These are phyloP conservation scores for Gymnogyps californianus DNA, from an alignment of 2,113 vertebrate species.

Conservation along the genomic window DNA sequence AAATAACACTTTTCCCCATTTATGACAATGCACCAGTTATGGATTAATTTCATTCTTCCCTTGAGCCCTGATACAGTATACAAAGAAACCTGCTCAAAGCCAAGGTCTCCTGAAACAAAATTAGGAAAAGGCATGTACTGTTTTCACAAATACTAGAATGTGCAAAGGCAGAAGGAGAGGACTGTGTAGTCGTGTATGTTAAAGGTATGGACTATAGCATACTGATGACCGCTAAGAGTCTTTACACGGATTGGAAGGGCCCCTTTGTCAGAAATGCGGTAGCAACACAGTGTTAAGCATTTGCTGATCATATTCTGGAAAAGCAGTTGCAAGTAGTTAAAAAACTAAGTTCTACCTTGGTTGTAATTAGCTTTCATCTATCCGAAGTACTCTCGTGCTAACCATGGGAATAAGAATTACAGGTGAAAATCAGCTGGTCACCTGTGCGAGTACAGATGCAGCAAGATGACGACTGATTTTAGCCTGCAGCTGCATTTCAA, in stretches of 20 bases:
- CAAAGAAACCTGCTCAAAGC: slow-evolving; percentile 35
- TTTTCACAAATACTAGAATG: background rate
- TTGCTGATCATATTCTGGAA: background rate
- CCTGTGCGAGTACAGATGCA: background rate
- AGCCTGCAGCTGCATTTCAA: background rate
- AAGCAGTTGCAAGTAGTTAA: background rate
- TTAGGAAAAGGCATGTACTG: slow-evolving; percentile 32
- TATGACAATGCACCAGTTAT: slow-evolving; percentile 41
- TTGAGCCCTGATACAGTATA: slow-evolving; percentile 37
- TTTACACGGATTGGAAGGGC: background rate
- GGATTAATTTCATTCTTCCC: slow-evolving; percentile 24
- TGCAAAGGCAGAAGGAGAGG: slow-evolving; percentile 26
- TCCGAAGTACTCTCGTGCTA: background rate
- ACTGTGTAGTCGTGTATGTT: background rate
- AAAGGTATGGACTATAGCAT: background rate
- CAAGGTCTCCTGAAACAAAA: slow-evolving; percentile 27
- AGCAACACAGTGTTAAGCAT: background rate
- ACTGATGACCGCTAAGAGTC: background rate
- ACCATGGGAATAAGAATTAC: background rate
- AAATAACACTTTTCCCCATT: slow-evolving; percentile 45
- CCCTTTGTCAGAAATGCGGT: background rate
- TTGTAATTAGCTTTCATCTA: background rate
- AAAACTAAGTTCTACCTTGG: background rate
- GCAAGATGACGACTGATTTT: background rate
- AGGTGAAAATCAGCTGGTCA: background rate